Conservation (phyloP, 2,888 invertebrate species). For the Onthophagus sagittarius region DNA sequence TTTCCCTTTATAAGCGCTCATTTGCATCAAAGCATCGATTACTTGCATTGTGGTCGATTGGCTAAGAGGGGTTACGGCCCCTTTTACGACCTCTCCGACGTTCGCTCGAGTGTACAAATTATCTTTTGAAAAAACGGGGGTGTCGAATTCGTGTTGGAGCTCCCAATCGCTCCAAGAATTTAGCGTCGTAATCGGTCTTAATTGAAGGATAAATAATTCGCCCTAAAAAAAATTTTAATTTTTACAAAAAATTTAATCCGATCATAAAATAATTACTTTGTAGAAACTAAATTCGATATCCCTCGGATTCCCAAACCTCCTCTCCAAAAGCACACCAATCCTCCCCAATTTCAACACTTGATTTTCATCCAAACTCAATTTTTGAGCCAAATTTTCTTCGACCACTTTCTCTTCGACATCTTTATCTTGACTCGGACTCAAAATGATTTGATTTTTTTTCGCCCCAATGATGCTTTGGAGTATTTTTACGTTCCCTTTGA, state of each 20-base stretch:
- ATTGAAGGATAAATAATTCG: conserved; percentile 67
- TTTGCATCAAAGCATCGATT: conserved; percentile 7
- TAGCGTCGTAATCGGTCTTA: conserved; percentile 71
- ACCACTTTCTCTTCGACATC: conserved; percentile 39
- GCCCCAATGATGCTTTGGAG: conserved; percentile 51
- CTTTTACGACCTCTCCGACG: conserved; percentile 67
- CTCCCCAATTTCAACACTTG: conserved; percentile 56
- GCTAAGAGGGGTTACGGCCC: conserved; percentile 49
- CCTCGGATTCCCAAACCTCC: conserved; percentile 63
- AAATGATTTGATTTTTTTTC: conserved; percentile 54
- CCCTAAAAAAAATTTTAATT: conserved; percentile 43
- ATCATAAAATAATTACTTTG: conserved; percentile 45
- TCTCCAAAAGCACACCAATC: conserved; percentile 60
- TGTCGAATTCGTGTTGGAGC: conserved; percentile 72
- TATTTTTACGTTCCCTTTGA: conserved; percentile 51
- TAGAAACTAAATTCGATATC: conserved; percentile 80
- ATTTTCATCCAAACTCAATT: conserved; percentile 55
- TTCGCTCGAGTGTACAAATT: conserved; percentile 69
- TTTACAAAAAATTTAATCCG: background rate
- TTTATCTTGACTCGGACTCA: conserved; percentile 39
- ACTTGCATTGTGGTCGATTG: conserved; percentile 14
- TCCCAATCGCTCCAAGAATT: conserved; percentile 75
- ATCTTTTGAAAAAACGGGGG: conserved; percentile 60
- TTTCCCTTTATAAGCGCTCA: background rate
- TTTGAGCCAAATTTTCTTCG: conserved; percentile 43